Evolutionary conservation across 2,888 invertebrate genomes (phyloP).

Genomic region (Cephus sareptanus): DNA sequence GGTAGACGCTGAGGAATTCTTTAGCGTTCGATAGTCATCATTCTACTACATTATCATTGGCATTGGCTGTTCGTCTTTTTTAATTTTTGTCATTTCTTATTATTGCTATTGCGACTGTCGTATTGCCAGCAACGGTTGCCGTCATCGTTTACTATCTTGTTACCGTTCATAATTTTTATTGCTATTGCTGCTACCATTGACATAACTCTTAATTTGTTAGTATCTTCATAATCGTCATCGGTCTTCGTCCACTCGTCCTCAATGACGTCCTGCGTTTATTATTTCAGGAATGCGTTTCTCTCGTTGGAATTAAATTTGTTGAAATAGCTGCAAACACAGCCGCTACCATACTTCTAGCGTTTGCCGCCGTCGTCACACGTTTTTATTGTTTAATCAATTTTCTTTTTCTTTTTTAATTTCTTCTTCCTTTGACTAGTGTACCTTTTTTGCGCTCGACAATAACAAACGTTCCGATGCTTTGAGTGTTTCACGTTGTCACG

Average conservation of each 20-base stretch:
- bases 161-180: constrained; percentile 1
- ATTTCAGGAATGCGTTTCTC: constrained; percentile 37
- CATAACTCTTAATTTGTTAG: constrained; percentile 1
- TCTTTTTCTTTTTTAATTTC: constrained; percentile 20
- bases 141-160: constrained; percentile 1
- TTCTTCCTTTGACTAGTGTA: constrained; percentile 17
- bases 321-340: constrained; percentile 12
- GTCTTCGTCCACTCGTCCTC: background rate
- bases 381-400: constrained; percentile 4
- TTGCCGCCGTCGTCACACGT: constrained; percentile 7
- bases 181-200: constrained; percentile 13
- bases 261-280: constrained; percentile 20
- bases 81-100: constrained; percentile 14
- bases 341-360: constrained; percentile 9
- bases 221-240: constrained; percentile 8
- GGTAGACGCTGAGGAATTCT: background rate
- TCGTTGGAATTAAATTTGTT: background rate
- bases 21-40: background rate
- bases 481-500: constrained; percentile 31
- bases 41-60: background rate
- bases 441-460: constrained; percentile 22
- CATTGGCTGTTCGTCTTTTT: background rate
- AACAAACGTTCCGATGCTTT: constrained; percentile 36
- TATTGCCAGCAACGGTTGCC: background rate
- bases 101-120: constrained; percentile 19